These are phyloP conservation scores for Eremobia ochroleuca DNA, from an alignment of 2,888 invertebrate species.

Conservation along the genomic window DNA sequence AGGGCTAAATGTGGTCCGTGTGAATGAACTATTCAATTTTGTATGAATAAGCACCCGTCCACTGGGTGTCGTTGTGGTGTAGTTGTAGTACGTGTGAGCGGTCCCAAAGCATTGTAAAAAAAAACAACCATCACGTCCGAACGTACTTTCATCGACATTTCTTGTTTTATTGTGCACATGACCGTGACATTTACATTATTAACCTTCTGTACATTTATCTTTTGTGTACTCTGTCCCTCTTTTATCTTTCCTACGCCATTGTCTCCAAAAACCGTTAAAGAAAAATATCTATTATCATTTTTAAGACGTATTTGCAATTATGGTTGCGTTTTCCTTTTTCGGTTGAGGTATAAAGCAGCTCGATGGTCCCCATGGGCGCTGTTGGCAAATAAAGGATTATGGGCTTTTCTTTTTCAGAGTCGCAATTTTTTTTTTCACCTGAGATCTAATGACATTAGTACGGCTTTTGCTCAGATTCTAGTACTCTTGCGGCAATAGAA, in stretches of 20 bases:
- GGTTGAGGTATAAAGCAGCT: slow-evolving; percentile 24
- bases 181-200: slow-evolving; percentile 19
- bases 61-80: neutral
- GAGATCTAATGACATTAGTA: slow-evolving; percentile 26
- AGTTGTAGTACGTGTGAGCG: neutral
- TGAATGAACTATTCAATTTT: neutral
- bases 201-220: slow-evolving; percentile 34
- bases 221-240: slow-evolving; percentile 19
- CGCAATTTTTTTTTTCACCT: slow-evolving; percentile 31
- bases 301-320: slow-evolving; percentile 51
- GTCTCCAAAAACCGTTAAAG: slow-evolving; percentile 57
- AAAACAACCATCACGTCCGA: neutral
- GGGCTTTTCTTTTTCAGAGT: slow-evolving; percentile 8
- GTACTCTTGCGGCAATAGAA: slow-evolving; percentile 12
- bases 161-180: neutral
- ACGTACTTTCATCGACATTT: neutral
- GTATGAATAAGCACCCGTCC: neutral
- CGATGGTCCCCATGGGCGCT: slow-evolving; percentile 46
- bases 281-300: slow-evolving; percentile 55
- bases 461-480: slow-evolving; percentile 3
- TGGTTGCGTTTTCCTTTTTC: slow-evolving; percentile 38
- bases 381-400: slow-evolving; percentile 49
- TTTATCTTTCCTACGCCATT: slow-evolving; percentile 59
- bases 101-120: neutral
- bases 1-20: neutral